These are phyloP conservation scores for Tragelaphus buxtoni DNA, from an alignment of 2,113 vertebrate genomes.

Conservation along the genomic window DNA sequence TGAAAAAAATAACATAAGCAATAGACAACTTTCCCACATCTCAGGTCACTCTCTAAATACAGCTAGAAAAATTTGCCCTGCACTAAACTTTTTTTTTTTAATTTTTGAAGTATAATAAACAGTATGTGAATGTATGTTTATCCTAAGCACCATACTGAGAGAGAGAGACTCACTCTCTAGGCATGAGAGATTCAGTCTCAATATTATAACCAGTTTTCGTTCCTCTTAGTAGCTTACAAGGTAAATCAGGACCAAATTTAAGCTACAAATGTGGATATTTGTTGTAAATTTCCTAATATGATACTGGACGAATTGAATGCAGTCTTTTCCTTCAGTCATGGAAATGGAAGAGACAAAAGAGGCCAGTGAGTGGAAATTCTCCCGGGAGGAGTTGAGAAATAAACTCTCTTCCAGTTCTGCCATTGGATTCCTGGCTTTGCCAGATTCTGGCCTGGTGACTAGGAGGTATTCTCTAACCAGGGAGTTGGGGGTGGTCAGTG, in stretches of 20 bases:
- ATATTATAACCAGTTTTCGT: conserved; percentile 41
- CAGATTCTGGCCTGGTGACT: neutral
- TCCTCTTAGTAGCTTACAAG: conserved; percentile 1
- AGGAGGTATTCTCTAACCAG: neutral
- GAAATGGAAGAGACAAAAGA: neutral
- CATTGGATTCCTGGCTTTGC: neutral
- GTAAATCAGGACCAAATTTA: neutral
- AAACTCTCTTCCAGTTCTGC: neutral
- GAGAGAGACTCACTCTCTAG: conserved; percentile 19
- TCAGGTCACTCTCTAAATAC: conserved; percentile 82
- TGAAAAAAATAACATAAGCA: conserved; percentile 89
- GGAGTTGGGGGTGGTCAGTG: neutral
- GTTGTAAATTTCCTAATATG: neutral
- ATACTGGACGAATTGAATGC: neutral
- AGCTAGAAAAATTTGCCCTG: conserved; percentile 78
- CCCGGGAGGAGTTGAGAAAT: neutral
- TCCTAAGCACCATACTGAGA: conserved; percentile 74
- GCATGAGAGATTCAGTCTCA: neutral
- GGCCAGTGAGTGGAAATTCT: neutral
- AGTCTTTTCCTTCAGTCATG: neutral
- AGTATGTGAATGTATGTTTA: conserved; percentile 79
- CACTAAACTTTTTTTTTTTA: conserved; percentile 63
- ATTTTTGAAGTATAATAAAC: conserved; percentile 85
- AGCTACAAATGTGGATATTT: neutral
- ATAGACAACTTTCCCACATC: conserved; percentile 89